Percentiles rank a stretch among this genome's conserved stretches.
phyloP scores from a whole-genome alignment of 2,113 vertebrate species.

The Mus spicilegus region DNA sequence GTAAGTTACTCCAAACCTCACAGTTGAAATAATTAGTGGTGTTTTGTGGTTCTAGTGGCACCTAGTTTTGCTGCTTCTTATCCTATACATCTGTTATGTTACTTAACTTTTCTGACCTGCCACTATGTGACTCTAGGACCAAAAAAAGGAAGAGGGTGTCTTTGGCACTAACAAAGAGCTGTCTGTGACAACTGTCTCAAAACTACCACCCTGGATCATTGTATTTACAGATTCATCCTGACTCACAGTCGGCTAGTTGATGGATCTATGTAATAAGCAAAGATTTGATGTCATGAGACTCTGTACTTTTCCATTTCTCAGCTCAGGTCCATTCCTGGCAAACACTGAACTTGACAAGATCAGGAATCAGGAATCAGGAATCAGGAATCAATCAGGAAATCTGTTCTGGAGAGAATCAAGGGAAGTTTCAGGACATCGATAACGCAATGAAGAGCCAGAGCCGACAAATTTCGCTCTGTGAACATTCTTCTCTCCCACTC shows the following conservation, averaged over 20 bases:
- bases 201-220: not conserved
- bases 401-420: not conserved
- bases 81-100: not conserved
- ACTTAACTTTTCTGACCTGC: not conserved
- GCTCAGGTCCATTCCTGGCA: not conserved
- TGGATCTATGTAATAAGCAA: not conserved
- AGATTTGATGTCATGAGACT: not conserved
- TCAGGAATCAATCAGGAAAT: slow-evolving; percentile 52
- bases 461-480: not conserved
- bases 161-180: not conserved
- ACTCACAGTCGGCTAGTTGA: not conserved
- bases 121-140: not conserved
- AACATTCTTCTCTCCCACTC: not conserved
- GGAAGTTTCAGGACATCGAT: slow-evolving; percentile 46
- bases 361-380: slow-evolving; percentile 60
- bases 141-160: not conserved
- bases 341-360: slow-evolving; percentile 7
- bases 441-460: not conserved
- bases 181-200: not conserved
- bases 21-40: not conserved
- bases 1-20: not conserved
- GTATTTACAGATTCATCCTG: not conserved
- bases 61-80: not conserved
- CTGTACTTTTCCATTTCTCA: slow-evolving; percentile 62
- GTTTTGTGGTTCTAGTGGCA: not conserved